Evolutionary conservation across 2,888 invertebrate species (phyloP).

Genomic region (Andrena hattorfiana): DNA sequence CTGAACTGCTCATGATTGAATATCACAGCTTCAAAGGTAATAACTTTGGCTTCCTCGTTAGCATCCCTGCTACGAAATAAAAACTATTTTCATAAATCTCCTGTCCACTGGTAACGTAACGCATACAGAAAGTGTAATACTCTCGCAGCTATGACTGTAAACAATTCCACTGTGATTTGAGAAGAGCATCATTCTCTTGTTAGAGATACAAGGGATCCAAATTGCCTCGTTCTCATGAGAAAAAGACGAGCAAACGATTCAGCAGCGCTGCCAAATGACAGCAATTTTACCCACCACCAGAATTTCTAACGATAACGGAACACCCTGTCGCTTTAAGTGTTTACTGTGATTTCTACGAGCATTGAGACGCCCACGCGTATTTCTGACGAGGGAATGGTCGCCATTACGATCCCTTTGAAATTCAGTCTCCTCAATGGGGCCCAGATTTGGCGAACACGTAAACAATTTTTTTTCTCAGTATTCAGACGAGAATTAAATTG

Average conservation of each 20-base stretch:
- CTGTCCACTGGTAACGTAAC: too few relatives aligned
- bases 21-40: too few relatives aligned
- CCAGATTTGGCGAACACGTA: background rate
- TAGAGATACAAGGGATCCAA: background rate
- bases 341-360: slow-evolving; percentile 1
- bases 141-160: background rate
- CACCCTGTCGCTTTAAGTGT: slow-evolving; percentile 3
- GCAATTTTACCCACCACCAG: slow-evolving; percentile 31
- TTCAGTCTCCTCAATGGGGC: slow-evolving; percentile 29
- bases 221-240: slow-evolving; percentile 23
- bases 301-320: slow-evolving; percentile 5
- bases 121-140: background rate
- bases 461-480: slow-evolving; percentile 26
- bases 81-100: too few relatives aligned
- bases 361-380: slow-evolving; percentile 5
- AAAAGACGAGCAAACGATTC: background rate
- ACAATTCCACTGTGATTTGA: slow-evolving; percentile 1
- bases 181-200: background rate
- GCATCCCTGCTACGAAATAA: too few relatives aligned
- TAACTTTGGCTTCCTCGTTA: too few relatives aligned
- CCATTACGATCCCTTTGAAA: slow-evolving; percentile 15
- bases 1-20: too few relatives aligned
- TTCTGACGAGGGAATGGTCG: background rate
- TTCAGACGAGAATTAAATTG: too few relatives aligned
- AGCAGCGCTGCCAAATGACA: background rate